phyloP scores from a whole-genome alignment of 2,888 invertebrate species.

The Acronicta aceris region DNA sequence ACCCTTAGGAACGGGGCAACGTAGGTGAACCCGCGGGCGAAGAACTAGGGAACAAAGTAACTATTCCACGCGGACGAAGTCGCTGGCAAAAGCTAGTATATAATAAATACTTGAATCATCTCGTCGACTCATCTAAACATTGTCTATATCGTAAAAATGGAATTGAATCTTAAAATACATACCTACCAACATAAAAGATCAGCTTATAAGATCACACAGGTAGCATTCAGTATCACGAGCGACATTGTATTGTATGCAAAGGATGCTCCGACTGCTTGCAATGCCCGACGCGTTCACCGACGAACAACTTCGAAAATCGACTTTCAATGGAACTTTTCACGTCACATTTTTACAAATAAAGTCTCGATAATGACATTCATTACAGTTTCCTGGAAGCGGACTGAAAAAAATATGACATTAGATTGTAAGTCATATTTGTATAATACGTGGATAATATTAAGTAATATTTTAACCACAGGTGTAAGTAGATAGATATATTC shows the following conservation, averaged over 20 bases:
- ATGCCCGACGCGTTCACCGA: slow-evolving; percentile 68
- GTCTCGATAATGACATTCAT: slow-evolving; percentile 54
- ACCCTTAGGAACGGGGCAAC: too few species aligned
- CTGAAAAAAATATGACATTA: neutral
- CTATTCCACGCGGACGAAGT: too few species aligned
- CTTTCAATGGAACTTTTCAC: slow-evolving; percentile 80
- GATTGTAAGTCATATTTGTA: too few species aligned
- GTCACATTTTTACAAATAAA: slow-evolving; percentile 76
- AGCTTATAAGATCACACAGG: slow-evolving; percentile 53
- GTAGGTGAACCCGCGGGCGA: too few species aligned
- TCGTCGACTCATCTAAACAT: too few species aligned
- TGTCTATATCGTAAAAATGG: neutral
- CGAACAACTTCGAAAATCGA: slow-evolving; percentile 83
- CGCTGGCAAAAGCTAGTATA: too few species aligned
- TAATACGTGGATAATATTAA: too few species aligned
- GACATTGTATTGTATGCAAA: slow-evolving; percentile 71
- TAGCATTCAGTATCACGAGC: slow-evolving; percentile 63
- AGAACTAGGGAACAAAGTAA: too few species aligned
- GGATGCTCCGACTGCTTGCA: slow-evolving; percentile 61
- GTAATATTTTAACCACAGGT: too few species aligned
- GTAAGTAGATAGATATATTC: too few species aligned
- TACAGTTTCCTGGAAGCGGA: slow-evolving; percentile 23
- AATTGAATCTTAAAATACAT: slow-evolving; percentile 11
- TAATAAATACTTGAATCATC: too few species aligned
- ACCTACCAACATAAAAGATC: slow-evolving; percentile 29